Evolutionary conservation across 2,113 vertebrate species (phyloP), one percentile per base, ranked within the genome.

Genomic region (Dendropsophus ebraccatus): DNA sequence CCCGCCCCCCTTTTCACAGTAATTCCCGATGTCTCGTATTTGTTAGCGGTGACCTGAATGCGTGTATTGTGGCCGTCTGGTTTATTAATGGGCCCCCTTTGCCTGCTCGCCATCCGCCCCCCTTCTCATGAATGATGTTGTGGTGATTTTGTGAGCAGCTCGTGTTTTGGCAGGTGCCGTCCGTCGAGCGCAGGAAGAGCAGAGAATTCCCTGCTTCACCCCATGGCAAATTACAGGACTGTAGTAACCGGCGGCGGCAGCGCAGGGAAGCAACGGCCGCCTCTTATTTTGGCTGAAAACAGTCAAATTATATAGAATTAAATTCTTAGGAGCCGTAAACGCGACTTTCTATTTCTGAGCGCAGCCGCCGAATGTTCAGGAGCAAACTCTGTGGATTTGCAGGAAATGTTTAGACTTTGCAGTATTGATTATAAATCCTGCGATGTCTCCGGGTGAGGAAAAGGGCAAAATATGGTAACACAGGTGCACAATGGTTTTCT

Each of bases 11-110:
- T 2, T 11, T 11, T 8, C 41, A 5, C 41, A 41, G 82, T 89
- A 87, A 92, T 90, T 12, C 90, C 12, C 0, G 88, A 60, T 89
- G 85, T 69, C 14, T 12, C 21, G 67, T 82, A 90, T 92, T 41
- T 88, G 92, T 94, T 92, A 92, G 83, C 89, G 45, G 2, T 92
- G 92, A 93, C 92, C 93, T 92, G 90, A 78, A 91, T 41, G 54
- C 17, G 19, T 2, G 50, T 50, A 41, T 77, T 87, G 77, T 90
- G 94, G 92, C 93, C 92, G 92, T 93, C 93, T 86, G 89, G 91
- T 89, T 75, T 87, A 82, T 91, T 95, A 94, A 94, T 91, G 92
- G 94, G 91, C 89, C 32, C 86, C 89, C 1, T n/a, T n/a, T n/a
- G n/a, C n/a, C n/a, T n/a, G n/a, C n/a, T n/a, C 28, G 25, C 35